These are phyloP conservation scores for Forbesichthys agassizii DNA, from an alignment of 2,113 vertebrate species.

Conservation along the genomic window DNA sequence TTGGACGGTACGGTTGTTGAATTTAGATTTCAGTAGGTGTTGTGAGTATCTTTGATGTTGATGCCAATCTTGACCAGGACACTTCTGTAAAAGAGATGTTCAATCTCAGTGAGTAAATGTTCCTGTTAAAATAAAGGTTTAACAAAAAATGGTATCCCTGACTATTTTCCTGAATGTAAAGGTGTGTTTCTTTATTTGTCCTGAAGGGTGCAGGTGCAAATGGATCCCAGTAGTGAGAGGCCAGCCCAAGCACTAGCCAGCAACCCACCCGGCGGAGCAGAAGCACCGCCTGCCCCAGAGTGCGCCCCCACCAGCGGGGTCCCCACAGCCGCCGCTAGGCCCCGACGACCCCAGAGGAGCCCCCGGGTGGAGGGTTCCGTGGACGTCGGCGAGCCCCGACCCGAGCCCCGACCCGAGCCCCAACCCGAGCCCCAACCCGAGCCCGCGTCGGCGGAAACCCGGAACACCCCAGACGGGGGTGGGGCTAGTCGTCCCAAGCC, in stretches of 20 bases:
- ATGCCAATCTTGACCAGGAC: too few species aligned
- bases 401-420: constrained; percentile 58
- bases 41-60: too few species aligned
- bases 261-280: constrained; percentile 23
- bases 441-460: constrained; percentile 10
- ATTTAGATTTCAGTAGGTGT: too few species aligned
- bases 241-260: constrained; percentile 41
- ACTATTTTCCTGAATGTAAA: constrained; percentile 5
- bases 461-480: constrained; percentile 42
- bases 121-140: too few species aligned
- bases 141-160: too few species aligned
- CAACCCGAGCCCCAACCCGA: constrained; percentile 61
- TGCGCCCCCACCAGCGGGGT: constrained; percentile 4
- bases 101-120: too few species aligned
- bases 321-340: constrained; percentile 36
- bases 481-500: constrained; percentile 43
- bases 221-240: constrained; percentile 63
- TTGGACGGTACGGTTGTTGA: too few species aligned
- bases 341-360: constrained; percentile 68
- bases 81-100: too few species aligned
- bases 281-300: constrained; percentile 22
- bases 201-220: constrained; percentile 51
- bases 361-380: constrained; percentile 67
- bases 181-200: constrained; percentile 15
- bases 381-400: constrained; percentile 60